Evolutionary conservation across 2,113 vertebrate genomes (phyloP).

Genomic region (Cyanocitta stelleri): DNA sequence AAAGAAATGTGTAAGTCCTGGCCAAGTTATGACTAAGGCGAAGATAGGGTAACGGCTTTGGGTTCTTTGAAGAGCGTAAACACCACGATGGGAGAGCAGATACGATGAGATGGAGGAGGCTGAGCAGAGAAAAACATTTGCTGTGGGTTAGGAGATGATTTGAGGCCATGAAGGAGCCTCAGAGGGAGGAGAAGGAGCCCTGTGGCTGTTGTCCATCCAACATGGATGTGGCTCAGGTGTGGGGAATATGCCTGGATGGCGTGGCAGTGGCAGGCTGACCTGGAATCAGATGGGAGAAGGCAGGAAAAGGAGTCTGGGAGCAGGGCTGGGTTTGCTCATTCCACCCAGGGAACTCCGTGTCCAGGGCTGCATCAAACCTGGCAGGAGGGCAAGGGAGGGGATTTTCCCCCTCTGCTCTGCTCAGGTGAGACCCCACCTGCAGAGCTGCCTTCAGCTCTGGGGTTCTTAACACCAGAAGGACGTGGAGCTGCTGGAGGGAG

Average conservation of each 20-base stretch:
- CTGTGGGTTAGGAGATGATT: neutral
- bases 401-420: fast-evolving
- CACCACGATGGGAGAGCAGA: constrained; percentile 19
- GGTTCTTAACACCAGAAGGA: fast-evolving
- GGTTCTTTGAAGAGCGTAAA: constrained; percentile 29
- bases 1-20: neutral
- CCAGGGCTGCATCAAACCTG: neutral
- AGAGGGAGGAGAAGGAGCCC: neutral
- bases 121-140: neutral
- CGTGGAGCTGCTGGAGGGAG: fast-evolving
- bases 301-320: neutral
- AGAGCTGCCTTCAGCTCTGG: neutral
- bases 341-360: fast-evolving
- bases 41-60: neutral
- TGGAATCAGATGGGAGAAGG: neutral
- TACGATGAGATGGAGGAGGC: neutral
- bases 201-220: neutral
- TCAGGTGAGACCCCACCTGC: neutral
- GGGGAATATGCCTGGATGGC: neutral
- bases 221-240: fast-evolving
- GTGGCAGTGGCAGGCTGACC: neutral
- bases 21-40: constrained; percentile 46
- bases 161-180: neutral
- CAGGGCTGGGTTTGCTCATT: neutral
- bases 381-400: neutral